These are phyloP conservation scores for Alentia gelatinosa DNA, from an alignment of 2,888 invertebrate species.

Conservation along the genomic window DNA sequence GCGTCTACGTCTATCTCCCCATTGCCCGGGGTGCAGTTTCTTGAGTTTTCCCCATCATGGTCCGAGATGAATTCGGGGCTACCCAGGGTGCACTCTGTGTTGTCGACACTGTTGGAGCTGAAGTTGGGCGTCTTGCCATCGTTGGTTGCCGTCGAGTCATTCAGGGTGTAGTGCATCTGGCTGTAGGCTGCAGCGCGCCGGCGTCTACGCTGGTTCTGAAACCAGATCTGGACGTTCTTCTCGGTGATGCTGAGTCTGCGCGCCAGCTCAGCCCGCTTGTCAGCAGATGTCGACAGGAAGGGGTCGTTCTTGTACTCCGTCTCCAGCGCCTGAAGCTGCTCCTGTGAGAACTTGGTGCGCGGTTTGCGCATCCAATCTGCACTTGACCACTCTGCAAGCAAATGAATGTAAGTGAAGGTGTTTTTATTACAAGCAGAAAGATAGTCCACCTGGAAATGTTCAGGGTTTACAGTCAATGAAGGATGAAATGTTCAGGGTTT, in stretches of 20 bases:
- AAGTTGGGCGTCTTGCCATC: neutral
- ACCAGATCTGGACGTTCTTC: slow-evolving; percentile 57
- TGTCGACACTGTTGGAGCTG: neutral
- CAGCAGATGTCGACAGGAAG: slow-evolving; percentile 54
- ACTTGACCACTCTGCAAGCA: slow-evolving; percentile 41
- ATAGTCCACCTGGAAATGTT: too few relatives aligned
- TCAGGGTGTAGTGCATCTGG: slow-evolving; percentile 28
- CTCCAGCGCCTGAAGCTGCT: slow-evolving; percentile 49
- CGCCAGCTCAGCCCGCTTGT: slow-evolving; percentile 44
- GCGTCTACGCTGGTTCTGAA: slow-evolving; percentile 54
- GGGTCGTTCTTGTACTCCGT: slow-evolving; percentile 50
- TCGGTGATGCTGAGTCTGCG: slow-evolving; percentile 47
- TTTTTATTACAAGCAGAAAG: too few relatives aligned
- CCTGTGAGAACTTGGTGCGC: slow-evolving; percentile 53
- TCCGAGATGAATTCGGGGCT: slow-evolving; percentile 22
- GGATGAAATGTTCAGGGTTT: too few relatives aligned
- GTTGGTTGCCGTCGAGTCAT: neutral
- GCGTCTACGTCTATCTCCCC: slow-evolving; percentile 16
- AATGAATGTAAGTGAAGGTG: too few relatives aligned
- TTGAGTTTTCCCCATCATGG: neutral
- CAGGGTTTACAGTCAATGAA: too few relatives aligned
- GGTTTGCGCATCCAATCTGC: slow-evolving; percentile 49
- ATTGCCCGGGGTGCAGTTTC: neutral
- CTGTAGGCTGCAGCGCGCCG: slow-evolving; percentile 54
- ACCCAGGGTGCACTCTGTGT: neutral